Evolutionary conservation across 2,888 invertebrate species (phyloP), one percentile per base, ranked within the genome.

Genomic region (Hypomecis punctinalis): DNA sequence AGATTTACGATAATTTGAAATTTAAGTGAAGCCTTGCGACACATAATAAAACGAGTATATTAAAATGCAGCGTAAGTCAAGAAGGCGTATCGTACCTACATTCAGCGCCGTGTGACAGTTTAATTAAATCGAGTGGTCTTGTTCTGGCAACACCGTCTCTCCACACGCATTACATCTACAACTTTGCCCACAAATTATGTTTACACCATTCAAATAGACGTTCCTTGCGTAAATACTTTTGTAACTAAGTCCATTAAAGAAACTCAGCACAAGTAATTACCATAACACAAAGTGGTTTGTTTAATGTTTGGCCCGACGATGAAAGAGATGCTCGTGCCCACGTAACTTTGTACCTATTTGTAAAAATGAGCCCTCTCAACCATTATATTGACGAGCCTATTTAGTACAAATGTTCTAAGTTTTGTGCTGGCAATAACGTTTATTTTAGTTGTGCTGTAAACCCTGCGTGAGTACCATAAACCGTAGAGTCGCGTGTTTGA

Each of bases 171-270:
- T 86, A 89, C 83, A 85, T 83, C 81, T 77, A 76, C 74, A 90
- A 91, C 84, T 90, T 90, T 81, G 77, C 79, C 87, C 86, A 89
- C 90, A 91, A 91, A 90, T 90, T 88, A 89, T 84, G 85, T 91
- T 89, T 90, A 87, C 89, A 88, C 87, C 87, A 88, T 88, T 89
- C 84, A 85, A 86, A 90, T 90, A 88, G 85, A 85, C 85, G 83
- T 83, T 84, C 78, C 77, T 81, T 86, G 85, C 82, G 83, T 85
- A 86, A 87, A 89, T 89, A 89, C 88, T 89, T 89, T 84, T 83
- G 82, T 77, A 90, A 90, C 86, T 89, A 79, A 83, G 79, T 86
- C 89, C 88, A 89, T 91, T 89, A 89, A 83, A 85, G 83, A 82
- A 88, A 88, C 85, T 88, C 84, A 79, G 81, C 78, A 76, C 81